Evolutionary conservation across 2,888 invertebrate species (phyloP), one percentile per base, ranked within the genome.

Genomic region (Archaeoteleia sp.): DNA sequence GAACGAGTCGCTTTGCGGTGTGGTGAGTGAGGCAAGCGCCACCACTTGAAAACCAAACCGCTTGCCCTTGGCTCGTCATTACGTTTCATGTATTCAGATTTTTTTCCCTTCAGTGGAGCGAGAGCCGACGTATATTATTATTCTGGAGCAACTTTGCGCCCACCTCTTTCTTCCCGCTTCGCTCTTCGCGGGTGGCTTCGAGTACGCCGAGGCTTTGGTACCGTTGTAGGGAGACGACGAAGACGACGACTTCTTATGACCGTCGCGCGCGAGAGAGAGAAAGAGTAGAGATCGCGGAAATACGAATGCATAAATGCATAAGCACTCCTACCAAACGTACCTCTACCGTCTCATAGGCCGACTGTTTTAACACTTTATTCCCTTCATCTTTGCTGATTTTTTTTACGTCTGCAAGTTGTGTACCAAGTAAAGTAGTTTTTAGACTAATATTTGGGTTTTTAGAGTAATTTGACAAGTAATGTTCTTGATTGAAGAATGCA

Each of bases 251-350:
- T 78, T 81, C 77, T 76, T 79, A 74, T 74, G 67, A 70, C 67
- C 73, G 75, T 73, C 73, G 71, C 67, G 67, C 68, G 74, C 17
- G 29, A 23, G 42, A 37, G 43, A 54, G 58, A 53, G 17, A 17
- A 17, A 40, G 54, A 74, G 74, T 71, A 73, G 74, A 78, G 79
- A 78, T 77, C 81, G 74, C 78, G 78, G 80, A 84, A 84, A 85
- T 83, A 82, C 80, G 82, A 84, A 85, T 85, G 84, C 83, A 84
- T 85, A 84, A 85, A 84, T 84, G 84, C 83, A 84, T 83, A 84
- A 83, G 80, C 77, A 79, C 78, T 79, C 80, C 78, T 70, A 62
- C 75, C 72, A 54, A 74, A 71, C 63, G 60, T 65, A 30, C 67
- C 37, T 13, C 54, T 54, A 14, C 57, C 49, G 20, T 54, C 49